Evolutionary conservation across 2,113 vertebrate genomes (phyloP).

Genomic region (Rhizomys pruinosus): DNA sequence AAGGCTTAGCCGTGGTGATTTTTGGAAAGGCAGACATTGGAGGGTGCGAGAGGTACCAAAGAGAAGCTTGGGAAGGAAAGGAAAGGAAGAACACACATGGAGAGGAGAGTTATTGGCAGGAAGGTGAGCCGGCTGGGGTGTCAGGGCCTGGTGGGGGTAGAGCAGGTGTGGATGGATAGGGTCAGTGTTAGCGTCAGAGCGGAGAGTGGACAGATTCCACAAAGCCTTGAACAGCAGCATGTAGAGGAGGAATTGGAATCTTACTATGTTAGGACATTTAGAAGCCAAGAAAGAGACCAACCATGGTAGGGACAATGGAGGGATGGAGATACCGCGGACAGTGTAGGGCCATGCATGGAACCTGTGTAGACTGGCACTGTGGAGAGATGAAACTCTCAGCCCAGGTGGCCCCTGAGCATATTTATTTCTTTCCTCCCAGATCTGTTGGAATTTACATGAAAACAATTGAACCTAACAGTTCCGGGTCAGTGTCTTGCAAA

Average conservation of each 20-base stretch:
- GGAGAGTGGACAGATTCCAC: no score
- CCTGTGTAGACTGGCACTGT: background rate
- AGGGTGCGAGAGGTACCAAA: background rate
- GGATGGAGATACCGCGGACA: background rate
- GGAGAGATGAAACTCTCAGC: background rate
- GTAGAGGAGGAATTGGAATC: no score
- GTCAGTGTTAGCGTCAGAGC: background rate
- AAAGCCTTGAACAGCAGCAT: background rate
- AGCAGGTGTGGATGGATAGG: background rate
- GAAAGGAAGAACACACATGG: no score
- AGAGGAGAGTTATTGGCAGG: background rate
- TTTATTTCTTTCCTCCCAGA: background rate
- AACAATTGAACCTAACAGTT: no score
- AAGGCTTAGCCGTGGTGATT: background rate
- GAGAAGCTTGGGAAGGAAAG: background rate
- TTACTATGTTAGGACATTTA: background rate
- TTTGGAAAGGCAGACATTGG: background rate
- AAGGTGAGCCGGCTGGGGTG: background rate
- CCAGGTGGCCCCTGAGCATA: background rate
- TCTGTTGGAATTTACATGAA: background rate
- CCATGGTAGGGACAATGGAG: no score
- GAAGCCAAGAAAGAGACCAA: background rate
- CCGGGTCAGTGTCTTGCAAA: background rate
- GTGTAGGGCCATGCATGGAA: background rate
- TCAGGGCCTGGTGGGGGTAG: fast-evolving